Conservation (phyloP, 1,140 invertebrate genomes). For the Drosophila tristis region DNA sequence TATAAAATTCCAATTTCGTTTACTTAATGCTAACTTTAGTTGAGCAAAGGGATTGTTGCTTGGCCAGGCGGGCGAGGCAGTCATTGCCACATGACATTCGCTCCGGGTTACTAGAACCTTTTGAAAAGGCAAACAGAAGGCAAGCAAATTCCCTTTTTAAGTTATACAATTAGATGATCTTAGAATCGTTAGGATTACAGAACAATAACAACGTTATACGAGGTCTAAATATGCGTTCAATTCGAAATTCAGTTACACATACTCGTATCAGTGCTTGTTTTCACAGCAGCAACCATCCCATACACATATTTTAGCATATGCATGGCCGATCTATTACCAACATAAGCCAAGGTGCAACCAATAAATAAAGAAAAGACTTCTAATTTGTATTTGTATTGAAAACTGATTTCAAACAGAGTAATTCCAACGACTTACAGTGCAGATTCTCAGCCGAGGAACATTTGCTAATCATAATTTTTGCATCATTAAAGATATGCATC, state of each 20-base stretch:
- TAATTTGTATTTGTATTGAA: conserved; percentile 9
- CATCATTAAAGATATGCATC: no score
- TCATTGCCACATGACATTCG: conserved; percentile 14
- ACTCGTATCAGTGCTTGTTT: conserved; percentile 4
- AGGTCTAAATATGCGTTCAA: conserved; percentile 25
- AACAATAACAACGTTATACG: conserved; percentile 18
- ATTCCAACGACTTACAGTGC: no score
- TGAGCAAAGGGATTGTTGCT: conserved; percentile 5
- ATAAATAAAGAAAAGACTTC: conserved; percentile 55
- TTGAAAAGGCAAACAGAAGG: conserved; percentile 1
- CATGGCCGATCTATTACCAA: conserved; percentile 40
- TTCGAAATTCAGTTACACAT: conserved; percentile 9
- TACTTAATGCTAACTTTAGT: conserved; percentile 49
- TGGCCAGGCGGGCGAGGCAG: conserved; percentile 2
- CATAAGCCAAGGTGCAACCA: conserved; percentile 47
- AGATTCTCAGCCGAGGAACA: no score
- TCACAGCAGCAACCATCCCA: neutral
- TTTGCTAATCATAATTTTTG: no score
- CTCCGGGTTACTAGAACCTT: conserved; percentile 42
- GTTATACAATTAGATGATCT: conserved; percentile 30
- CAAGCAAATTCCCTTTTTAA: conserved; percentile 47
- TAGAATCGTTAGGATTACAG: conserved; percentile 12
- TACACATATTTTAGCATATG: conserved; percentile 35
- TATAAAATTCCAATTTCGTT: conserved; percentile 60
- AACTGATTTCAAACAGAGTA: no score